These are phyloP conservation scores for Kuschelorhynchus macadamiae DNA, from an alignment of 2,888 invertebrate genomes.

Conservation along the genomic window DNA sequence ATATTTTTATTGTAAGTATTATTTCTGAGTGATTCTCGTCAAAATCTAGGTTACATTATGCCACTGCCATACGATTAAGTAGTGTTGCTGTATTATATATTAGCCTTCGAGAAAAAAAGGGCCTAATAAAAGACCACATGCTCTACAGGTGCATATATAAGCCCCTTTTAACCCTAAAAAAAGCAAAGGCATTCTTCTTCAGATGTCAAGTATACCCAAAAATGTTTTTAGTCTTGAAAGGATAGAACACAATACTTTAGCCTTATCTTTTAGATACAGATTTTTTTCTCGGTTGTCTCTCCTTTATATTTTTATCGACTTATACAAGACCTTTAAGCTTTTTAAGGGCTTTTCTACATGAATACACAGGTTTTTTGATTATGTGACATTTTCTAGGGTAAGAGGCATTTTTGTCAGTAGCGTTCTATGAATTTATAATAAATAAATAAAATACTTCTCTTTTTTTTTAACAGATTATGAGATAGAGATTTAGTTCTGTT, in stretches of 20 bases:
- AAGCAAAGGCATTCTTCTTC: constrained; percentile 22
- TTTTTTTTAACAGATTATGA: too few species aligned
- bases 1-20: too few species aligned
- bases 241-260: constrained; percentile 25
- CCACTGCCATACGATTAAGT: too few species aligned
- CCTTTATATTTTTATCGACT: constrained; percentile 40
- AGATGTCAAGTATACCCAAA: constrained; percentile 21
- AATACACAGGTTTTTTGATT: constrained; percentile 32
- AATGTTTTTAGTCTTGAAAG: constrained; percentile 18
- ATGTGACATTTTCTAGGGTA: not conserved
- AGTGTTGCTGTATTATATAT: too few species aligned
- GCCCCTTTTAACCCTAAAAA: constrained; percentile 22
- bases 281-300: constrained; percentile 37
- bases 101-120: too few species aligned
- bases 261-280: constrained; percentile 31
- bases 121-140: not conserved
- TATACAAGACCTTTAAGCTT: constrained; percentile 41
- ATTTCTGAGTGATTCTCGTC: too few species aligned
- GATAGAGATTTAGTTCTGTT: too few species aligned
- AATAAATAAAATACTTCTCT: too few species aligned
- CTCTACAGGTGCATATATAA: constrained; percentile 20
- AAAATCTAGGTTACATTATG: too few species aligned
- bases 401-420: not conserved
- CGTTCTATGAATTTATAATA: too few species aligned
- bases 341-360: constrained; percentile 46